These are phyloP conservation scores for Bembecia ichneumoniformis DNA, from an alignment of 2,888 invertebrate genomes.

Conservation along the genomic window DNA sequence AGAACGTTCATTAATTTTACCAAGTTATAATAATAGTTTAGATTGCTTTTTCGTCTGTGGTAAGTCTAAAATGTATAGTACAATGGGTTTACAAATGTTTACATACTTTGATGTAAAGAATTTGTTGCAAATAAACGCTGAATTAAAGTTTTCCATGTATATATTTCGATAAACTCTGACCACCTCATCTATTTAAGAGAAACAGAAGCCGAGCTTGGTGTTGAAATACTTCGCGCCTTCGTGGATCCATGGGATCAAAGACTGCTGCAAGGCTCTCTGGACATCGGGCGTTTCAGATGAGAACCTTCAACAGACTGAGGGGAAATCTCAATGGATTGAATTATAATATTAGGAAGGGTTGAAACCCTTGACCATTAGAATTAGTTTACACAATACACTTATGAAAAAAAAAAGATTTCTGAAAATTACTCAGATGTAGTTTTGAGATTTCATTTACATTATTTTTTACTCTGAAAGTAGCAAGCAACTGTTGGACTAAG, in stretches of 20 bases:
- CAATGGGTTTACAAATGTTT: conserved; percentile 49
- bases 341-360: too few relatives aligned
- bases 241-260: conserved; percentile 33
- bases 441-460: too few relatives aligned
- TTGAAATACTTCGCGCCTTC: conserved; percentile 30
- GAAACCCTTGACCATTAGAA: too few relatives aligned
- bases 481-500: too few relatives aligned
- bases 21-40: conserved; percentile 38
- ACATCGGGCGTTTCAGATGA: conserved; percentile 33
- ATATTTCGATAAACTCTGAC: conserved; percentile 54
- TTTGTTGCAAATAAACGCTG: conserved; percentile 64
- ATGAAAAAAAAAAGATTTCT: too few relatives aligned
- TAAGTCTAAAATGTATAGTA: conserved; percentile 68
- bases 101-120: conserved; percentile 43
- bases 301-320: conserved; percentile 10
- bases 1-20: conserved; percentile 17
- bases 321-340: too few relatives aligned
- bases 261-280: conserved; percentile 35
- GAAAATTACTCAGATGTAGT: too few relatives aligned
- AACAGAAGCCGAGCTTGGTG: conserved; percentile 25
- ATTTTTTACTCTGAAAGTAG: too few relatives aligned
- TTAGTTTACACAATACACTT: too few relatives aligned
- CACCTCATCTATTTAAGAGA: conserved; percentile 46
- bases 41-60: conserved; percentile 44
- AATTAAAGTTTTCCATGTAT: conserved; percentile 32